These are phyloP conservation scores for Okapia johnstoni DNA, from an alignment of 2,113 vertebrate genomes.

Conservation along the genomic window DNA sequence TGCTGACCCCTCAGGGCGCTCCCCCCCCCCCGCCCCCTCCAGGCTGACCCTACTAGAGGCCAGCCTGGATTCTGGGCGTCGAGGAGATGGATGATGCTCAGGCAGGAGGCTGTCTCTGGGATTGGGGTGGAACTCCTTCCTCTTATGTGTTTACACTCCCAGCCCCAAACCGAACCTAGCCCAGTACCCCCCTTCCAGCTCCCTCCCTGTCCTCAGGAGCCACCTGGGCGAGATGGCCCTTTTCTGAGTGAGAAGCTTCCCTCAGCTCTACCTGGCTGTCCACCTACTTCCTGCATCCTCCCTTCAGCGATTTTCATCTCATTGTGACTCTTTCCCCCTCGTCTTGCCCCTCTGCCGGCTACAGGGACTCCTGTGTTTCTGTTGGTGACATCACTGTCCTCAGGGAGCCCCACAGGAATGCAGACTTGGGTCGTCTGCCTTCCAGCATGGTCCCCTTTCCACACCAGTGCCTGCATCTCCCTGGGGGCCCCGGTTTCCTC, in stretches of 20 bases:
- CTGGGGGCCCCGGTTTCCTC: neutral
- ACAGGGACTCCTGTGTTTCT: neutral
- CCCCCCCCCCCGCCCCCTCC: rapidly evolving
- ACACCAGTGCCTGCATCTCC: neutral
- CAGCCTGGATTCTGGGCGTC: neutral
- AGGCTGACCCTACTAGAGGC: neutral
- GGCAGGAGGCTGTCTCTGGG: neutral
- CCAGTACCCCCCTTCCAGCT: neutral
- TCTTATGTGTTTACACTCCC: neutral
- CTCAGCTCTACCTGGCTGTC: neutral
- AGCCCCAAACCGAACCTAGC: neutral
- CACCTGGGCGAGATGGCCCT: neutral
- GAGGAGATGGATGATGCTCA: neutral
- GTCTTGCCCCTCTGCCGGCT: neutral
- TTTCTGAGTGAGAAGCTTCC: neutral
- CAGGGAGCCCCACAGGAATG: neutral
- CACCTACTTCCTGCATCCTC: rapidly evolving
- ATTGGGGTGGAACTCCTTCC: neutral
- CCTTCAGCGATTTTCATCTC: neutral
- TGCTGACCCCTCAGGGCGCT: rapidly evolving
- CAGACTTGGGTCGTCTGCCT: neutral
- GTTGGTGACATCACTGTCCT: neutral
- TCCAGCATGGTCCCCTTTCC: rapidly evolving
- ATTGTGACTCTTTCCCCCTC: rapidly evolving
- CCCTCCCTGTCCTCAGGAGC: neutral